Conservation (phyloP, 2,888 invertebrate species). For the Antheraea assamensis region DNA sequence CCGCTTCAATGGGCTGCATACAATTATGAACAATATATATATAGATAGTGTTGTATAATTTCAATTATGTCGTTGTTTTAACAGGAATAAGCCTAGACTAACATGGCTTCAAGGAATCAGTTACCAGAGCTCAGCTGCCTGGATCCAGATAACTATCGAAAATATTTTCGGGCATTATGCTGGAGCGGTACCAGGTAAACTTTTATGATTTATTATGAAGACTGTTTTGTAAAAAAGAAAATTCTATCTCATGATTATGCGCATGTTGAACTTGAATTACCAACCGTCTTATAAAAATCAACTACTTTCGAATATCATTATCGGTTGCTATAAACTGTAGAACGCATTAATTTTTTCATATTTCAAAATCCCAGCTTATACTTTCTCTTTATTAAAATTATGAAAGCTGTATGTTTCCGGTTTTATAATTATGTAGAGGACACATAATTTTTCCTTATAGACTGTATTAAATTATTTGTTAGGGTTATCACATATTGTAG, state of each 20-base stretch:
- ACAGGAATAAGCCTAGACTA: slow-evolving; percentile 12
- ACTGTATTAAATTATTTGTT: too few species aligned
- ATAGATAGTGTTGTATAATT: background rate
- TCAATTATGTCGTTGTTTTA: slow-evolving; percentile 4
- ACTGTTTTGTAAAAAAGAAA: background rate
- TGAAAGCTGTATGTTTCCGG: too few species aligned
- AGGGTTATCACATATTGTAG: too few species aligned
- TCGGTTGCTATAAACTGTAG: too few species aligned
- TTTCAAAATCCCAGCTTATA: too few species aligned
- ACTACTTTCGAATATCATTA: too few species aligned
- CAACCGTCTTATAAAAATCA: background rate
- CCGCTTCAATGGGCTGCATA: background rate
- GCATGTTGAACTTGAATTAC: background rate
- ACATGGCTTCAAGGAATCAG: slow-evolving; percentile 56
- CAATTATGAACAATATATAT: background rate
- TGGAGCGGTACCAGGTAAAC: slow-evolving; percentile 70
- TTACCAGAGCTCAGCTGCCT: slow-evolving; percentile 68
- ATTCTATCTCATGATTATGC: background rate
- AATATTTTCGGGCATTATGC: slow-evolving; percentile 66
- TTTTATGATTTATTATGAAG: slow-evolving; percentile 21
- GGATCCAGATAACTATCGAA: slow-evolving; percentile 74
- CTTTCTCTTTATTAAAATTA: too few species aligned
- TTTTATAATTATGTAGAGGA: too few species aligned
- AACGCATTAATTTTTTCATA: too few species aligned
- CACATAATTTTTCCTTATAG: too few species aligned